Conservation (phyloP, 2,797 vertebrate species). For the Discoglossus pictus region DNA sequence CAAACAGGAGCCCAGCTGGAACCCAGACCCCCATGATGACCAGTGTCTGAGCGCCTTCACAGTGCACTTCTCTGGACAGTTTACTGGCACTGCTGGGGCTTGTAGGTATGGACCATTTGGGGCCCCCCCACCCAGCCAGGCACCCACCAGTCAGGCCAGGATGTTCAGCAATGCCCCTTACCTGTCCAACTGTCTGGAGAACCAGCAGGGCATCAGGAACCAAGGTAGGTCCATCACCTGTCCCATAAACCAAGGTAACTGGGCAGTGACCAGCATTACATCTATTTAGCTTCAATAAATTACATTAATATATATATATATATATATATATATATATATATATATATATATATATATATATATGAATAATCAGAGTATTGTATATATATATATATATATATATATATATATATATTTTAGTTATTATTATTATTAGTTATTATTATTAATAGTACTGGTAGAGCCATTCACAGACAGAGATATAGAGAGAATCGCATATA, state of each 20-base stretch:
- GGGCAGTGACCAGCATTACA: too few relatives aligned
- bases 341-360: not conserved
- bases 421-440: too few relatives aligned
- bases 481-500: too few relatives aligned
- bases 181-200: slow-evolving; percentile 87
- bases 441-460: too few relatives aligned
- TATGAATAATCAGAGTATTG: not conserved
- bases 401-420: slow-evolving; percentile 5
- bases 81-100: slow-evolving; percentile 86
- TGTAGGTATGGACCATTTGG: slow-evolving; percentile 88
- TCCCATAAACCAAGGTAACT: too few relatives aligned
- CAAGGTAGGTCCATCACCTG: slow-evolving; percentile 76
- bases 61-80: slow-evolving; percentile 93
- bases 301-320: not conserved
- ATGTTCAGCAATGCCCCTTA: slow-evolving; percentile 88
- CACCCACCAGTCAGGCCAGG: slow-evolving; percentile 77
- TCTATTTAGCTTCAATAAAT: too few relatives aligned
- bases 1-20: slow-evolving; percentile 96
- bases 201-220: slow-evolving; percentile 79
- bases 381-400: slow-evolving; percentile 5
- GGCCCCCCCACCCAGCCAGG: slow-evolving; percentile 83
- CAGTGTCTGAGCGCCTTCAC: slow-evolving; percentile 96
- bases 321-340: not conserved
- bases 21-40: slow-evolving; percentile 85
- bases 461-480: too few relatives aligned